Conservation (phyloP, 2,113 vertebrate species). For the Halcyon senegalensis region DNA sequence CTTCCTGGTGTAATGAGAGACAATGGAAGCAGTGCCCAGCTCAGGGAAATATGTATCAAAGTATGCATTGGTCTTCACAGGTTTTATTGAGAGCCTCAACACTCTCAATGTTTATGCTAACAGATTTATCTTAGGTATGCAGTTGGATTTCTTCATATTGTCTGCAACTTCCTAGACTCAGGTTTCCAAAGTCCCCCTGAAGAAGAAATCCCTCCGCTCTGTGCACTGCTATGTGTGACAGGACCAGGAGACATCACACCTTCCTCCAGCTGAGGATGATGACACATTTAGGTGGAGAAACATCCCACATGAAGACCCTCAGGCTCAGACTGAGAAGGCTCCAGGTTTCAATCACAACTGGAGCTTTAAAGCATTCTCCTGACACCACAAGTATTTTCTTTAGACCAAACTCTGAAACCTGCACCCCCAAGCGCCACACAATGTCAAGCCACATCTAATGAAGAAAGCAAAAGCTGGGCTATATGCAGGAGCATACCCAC, state of each 20-base stretch:
- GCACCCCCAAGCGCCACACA: neutral
- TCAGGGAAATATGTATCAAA: neutral
- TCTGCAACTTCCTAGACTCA: neutral
- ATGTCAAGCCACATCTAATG: neutral
- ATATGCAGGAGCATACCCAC: fast-evolving
- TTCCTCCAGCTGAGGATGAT: neutral
- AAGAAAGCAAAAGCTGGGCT: neutral
- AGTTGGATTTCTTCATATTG: neutral
- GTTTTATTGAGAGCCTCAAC: neutral
- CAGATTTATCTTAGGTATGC: neutral
- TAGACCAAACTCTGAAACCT: neutral
- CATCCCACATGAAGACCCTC: neutral
- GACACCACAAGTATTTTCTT: neutral
- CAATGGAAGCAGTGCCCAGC: neutral
- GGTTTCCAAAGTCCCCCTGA: neutral
- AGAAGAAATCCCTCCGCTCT: neutral
- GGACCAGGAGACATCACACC: neutral
- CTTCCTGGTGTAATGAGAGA: neutral
- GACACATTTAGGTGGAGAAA: neutral
- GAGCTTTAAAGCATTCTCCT: neutral
- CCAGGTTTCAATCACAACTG: neutral
- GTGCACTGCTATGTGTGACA: neutral
- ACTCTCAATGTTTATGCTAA: neutral
- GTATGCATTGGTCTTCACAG: neutral
- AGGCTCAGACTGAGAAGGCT: neutral